Evolutionary conservation across 2,113 vertebrate species (phyloP), one percentile per base, ranked within the genome.

Genomic region (Nothobranchius kuhntae): DNA sequence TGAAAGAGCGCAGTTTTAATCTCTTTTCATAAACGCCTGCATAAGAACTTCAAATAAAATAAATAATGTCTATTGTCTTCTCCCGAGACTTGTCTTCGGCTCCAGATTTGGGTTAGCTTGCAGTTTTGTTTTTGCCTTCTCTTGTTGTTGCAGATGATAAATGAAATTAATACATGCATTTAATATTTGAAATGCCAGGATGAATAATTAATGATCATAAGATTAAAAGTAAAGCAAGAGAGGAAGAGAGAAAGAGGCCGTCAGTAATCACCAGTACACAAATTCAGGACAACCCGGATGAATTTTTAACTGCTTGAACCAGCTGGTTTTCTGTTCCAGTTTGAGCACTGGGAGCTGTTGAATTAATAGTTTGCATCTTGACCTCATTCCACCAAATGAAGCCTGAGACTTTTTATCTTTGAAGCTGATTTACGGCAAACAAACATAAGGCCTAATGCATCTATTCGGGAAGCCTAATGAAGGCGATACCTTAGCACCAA

Each of bases 211-310:
- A 94, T 89, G 73, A 84, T 56, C 74, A 62, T n/a, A 61, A 87
- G 88, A 91, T 92, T 90, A 90, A 89, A 93, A 87, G 83, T 83
- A 78, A 87, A 77, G 77, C 73, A 73, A 67, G 66, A 64, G 63
- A 65, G 44, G 52, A 12, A 47, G 7, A 77, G 56, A 68, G 21
- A 53, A 7, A 77, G 60, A 71, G 66, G 53, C 84, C 84, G 79
- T 78, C 82, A 67, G 86, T 90, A 90, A 89, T 93, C 87, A 92
- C 84, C 80, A 88, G 80, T 86, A 92, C 86, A 92, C 85, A 93
- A 89, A 94, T 92, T 86, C 87, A 91, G 91, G 90, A 93, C 91
- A 91, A 90, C 89, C 77, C 42, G 77, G 91, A 92, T 92, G 13
- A 85, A 89, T 92, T 90, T 93, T 92, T 89, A 90, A 92, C 86